A percentile compares a stretch with the other conserved stretches of the same genome.
These are phyloP conservation scores for Protaetia brevitarsis DNA, from an alignment of 1,140 invertebrate genomes.

Conservation along the genomic window DNA sequence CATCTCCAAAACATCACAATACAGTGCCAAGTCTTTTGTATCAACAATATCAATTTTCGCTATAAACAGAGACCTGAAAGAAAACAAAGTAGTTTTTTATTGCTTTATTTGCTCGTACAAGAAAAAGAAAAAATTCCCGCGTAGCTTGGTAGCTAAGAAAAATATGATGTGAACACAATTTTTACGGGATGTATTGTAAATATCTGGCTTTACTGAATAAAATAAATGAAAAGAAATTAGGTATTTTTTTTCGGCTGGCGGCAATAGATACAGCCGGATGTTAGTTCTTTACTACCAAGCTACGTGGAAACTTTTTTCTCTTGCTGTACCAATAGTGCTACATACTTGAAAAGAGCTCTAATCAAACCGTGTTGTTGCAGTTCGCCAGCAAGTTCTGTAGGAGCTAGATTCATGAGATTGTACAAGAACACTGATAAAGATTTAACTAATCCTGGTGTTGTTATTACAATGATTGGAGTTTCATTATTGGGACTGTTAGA, in stretches of 20 bases:
- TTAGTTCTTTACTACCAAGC: too few species aligned
- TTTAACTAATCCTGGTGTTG: constrained; percentile 52
- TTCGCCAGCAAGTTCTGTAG: constrained; percentile 30
- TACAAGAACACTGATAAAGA: constrained; percentile 48
- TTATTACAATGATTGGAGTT: constrained; percentile 2
- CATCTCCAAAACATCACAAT: constrained; percentile 54
- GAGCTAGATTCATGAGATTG: constrained; percentile 50
- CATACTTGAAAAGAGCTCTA: constrained; percentile 35
- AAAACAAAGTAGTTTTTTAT: neutral
- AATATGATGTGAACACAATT: too few species aligned
- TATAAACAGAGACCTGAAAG: constrained; percentile 43
- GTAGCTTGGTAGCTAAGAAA: too few species aligned
- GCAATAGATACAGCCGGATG: too few species aligned
- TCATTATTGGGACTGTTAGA: neutral
- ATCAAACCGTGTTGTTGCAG: constrained; percentile 35
- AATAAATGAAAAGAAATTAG: too few species aligned
- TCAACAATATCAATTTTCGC: constrained; percentile 43
- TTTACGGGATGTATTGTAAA: too few species aligned
- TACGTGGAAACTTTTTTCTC: too few species aligned
- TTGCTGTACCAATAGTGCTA: too few species aligned
- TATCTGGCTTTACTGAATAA: too few species aligned
- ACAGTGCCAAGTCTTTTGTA: constrained; percentile 46
- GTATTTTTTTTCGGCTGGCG: too few species aligned
- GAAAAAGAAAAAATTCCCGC: too few species aligned
- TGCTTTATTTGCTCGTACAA: neutral